Base-by-base conservation (phyloP, 2,797 vertebrate genomes). In the Aphelocoma californica region DNA sequence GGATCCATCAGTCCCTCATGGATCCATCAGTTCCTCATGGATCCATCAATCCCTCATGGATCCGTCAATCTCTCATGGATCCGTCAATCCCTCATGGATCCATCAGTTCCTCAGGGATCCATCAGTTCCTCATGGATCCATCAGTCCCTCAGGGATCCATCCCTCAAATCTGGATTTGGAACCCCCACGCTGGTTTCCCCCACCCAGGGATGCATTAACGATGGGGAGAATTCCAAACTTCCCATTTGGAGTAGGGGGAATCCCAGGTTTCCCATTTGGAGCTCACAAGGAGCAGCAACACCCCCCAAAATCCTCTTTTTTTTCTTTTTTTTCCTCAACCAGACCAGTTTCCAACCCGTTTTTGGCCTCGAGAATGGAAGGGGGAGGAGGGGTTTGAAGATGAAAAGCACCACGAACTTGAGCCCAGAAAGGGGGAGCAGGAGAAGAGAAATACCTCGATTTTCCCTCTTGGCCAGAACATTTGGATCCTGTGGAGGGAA, bases 401-500 rank as follows among this genome's bases (percentile, higher is more conserved):
- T 86, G 57, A 94, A 96, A 92, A 95, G 83, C 70, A n/a, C 61
- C 44, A 8, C 28, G 48, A 73, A 72, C 60, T 88, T 14, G 38
- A 94, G 81, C 83, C 81, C 86, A 92, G 92, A 91, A 92, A 70
- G 25, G 19, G 48, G 70, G 34, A 91, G 61, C 67, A 85, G 74
- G 36, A 92, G 72, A 75, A 54, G 12, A 65, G 82, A 89, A 97
- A 78, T 98, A 99, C 99, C 99, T 99, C 99, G 97, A 97, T 99
- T 99, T 97, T 99, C 98, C 97, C 97, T 98, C 94, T 98, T 95
- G 16, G 95, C 94, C 98, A 99, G 97, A 95, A 98, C 94, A 4
- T 97, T 98, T 54, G 98, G 98, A 97, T 99, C 99, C 99, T 99
- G 97, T 88, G 51, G 90, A 95, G 95, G 79, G 32, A 72, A 93